Evolutionary conservation across 1,140 invertebrate species (phyloP).

Genomic region (Cydia pomonella): DNA sequence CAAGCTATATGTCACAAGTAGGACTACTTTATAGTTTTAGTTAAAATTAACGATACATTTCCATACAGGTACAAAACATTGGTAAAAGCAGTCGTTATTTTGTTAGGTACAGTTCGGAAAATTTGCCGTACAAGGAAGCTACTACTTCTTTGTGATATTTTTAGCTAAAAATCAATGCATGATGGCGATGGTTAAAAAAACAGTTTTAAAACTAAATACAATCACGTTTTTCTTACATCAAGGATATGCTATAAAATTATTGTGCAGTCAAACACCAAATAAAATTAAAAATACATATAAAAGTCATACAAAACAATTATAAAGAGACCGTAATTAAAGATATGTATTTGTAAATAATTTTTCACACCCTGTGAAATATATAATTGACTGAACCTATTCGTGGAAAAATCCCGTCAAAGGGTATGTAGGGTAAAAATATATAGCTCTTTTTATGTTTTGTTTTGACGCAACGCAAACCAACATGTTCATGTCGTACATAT

Average conservation of each 20-base stretch:
- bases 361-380: conserved; percentile 70
- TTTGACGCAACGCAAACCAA: conserved; percentile 35
- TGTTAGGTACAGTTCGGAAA: conserved; percentile 2
- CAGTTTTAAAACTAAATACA: background rate
- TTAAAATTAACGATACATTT: conserved; percentile 27
- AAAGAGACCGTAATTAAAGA: conserved; percentile 44
- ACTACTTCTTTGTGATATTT: background rate
- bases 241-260: conserved; percentile 24
- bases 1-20: conserved; percentile 72
- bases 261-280: conserved; percentile 30
- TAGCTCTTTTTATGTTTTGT: conserved; percentile 40
- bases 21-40: conserved; percentile 39
- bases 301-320: conserved; percentile 45
- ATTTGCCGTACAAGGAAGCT: background rate
- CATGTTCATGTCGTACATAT: background rate
- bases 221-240: background rate
- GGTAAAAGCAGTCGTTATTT: conserved; percentile 28
- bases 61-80: conserved; percentile 27
- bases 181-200: background rate
- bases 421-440: conserved; percentile 39
- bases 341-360: conserved; percentile 69
- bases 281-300: conserved; percentile 29
- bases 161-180: background rate
- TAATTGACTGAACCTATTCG: conserved; percentile 75
- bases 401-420: conserved; percentile 56